phyloP scores from a whole-genome alignment of 2,113 vertebrate genomes.

The Ceuthmochares aereus region DNA sequence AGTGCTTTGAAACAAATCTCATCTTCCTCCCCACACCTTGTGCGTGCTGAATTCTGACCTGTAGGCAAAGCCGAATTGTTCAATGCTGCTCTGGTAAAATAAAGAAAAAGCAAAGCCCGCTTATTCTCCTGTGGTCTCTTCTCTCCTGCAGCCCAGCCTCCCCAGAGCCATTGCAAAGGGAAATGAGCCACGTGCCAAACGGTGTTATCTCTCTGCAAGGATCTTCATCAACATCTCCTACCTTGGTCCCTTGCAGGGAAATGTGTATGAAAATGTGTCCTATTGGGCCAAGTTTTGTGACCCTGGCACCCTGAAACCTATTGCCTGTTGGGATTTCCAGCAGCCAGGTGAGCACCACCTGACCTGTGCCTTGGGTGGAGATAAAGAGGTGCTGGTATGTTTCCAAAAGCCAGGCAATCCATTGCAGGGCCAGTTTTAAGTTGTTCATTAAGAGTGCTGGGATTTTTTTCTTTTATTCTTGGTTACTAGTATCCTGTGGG shows the following conservation, averaged over 20 bases:
- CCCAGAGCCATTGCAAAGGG: not conserved
- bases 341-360: not conserved
- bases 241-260: not conserved
- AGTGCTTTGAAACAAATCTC: constrained; percentile 4
- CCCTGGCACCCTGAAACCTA: not conserved
- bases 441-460: not conserved
- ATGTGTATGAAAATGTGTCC: not conserved
- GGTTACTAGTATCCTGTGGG: not conserved
- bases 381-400: not conserved
- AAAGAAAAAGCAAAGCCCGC: not conserved
- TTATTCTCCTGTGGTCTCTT: not conserved
- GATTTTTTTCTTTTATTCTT: not conserved
- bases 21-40: not conserved
- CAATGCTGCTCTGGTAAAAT: not conserved
- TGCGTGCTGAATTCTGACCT: not conserved
- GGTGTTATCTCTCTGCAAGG: not conserved
- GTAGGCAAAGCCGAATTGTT: not conserved
- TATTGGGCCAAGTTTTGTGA: not conserved
- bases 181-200: not conserved
- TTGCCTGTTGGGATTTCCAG: not conserved
- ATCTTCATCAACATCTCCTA: not conserved
- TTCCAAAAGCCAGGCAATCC: not conserved
- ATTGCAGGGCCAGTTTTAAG: not conserved
- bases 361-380: not conserved
- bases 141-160: not conserved